Conservation (phyloP, 1,140 invertebrate genomes). For the Calycopis cecrops region DNA sequence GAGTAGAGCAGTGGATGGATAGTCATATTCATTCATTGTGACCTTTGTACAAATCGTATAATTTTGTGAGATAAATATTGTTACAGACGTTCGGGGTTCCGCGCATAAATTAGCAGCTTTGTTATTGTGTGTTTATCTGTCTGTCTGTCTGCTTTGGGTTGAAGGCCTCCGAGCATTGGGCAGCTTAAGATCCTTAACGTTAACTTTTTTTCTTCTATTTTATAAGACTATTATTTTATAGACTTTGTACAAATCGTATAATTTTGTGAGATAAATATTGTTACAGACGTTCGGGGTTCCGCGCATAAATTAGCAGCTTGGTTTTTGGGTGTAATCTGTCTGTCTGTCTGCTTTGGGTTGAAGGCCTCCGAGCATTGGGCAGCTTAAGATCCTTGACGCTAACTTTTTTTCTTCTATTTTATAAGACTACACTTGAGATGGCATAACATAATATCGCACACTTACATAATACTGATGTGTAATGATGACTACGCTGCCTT, state of each 20-base stretch:
- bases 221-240: not conserved
- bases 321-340: not conserved
- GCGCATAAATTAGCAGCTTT: slow-evolving; percentile 3
- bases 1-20: too few species aligned
- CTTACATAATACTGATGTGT: too few species aligned
- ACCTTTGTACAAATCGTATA: not conserved
- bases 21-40: not conserved
- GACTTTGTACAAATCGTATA: not conserved
- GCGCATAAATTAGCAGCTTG: slow-evolving; percentile 4
- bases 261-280: slow-evolving; percentile 5
- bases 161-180: not conserved
- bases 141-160: slow-evolving; percentile 2
- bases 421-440: too few species aligned
- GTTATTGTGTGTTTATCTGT: slow-evolving; percentile 5
- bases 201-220: too few species aligned
- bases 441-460: too few species aligned
- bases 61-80: slow-evolving; percentile 9
- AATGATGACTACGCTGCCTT: too few species aligned
- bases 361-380: too few species aligned
- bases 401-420: slow-evolving; percentile 2
- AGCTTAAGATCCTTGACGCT: too few species aligned
- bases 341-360: slow-evolving; percentile 3
- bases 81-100: not conserved
- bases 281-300: not conserved
- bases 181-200: not conserved